Evolutionary conservation across 2,113 vertebrate species (phyloP).

Genomic region (Mobula hypostoma): DNA sequence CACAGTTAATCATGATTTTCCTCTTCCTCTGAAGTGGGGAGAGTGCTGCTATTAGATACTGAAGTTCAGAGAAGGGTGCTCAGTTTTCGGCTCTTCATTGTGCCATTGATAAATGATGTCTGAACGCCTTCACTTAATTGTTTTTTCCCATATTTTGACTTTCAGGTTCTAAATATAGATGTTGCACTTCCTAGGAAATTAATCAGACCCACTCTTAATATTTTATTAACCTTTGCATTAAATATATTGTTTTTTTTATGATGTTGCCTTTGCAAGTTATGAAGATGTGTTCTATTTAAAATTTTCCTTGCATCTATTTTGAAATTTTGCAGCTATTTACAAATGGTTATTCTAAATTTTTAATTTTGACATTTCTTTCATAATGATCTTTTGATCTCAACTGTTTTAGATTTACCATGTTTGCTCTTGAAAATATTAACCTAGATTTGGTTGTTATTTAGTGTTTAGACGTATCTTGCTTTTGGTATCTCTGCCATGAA

Average conservation of each 20-base stretch:
- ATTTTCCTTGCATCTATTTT: neutral
- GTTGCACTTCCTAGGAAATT: neutral
- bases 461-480: neutral
- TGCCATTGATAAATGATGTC: neutral
- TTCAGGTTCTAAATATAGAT: neutral
- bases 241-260: neutral
- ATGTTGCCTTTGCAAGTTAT: neutral
- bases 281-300: neutral
- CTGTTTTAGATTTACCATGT: neutral
- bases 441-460: neutral
- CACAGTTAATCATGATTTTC: neutral
- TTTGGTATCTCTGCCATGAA: neutral
- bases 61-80: neutral
- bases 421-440: neutral
- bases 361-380: neutral
- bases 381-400: neutral
- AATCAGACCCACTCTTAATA: neutral
- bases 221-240: neutral
- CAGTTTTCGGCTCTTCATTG: neutral
- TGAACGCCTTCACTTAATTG: neutral
- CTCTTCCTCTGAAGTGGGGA: neutral
- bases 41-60: neutral
- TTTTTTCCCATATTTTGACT: neutral
- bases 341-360: neutral
- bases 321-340: neutral